Conservation (phyloP, 2,888 invertebrate species). For the Brenthis daphne region DNA sequence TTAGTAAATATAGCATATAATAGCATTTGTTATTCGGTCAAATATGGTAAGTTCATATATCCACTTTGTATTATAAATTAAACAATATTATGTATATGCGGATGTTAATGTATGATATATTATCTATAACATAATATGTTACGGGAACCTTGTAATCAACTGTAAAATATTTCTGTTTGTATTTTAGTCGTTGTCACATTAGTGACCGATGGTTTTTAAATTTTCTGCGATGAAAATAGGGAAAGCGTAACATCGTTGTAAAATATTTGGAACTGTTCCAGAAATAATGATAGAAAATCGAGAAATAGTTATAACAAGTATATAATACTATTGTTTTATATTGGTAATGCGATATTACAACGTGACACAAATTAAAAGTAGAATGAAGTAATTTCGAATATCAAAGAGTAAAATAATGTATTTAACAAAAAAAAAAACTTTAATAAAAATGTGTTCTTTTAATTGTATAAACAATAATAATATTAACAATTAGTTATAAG, state of each 20-base stretch:
- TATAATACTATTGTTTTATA: constrained; percentile 42
- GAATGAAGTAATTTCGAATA: neutral
- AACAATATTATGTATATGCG: no score
- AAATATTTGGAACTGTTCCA: constrained; percentile 73
- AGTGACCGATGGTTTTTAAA: constrained; percentile 81
- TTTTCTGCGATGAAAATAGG: constrained; percentile 81
- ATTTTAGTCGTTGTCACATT: constrained; percentile 77
- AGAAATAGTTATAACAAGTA: constrained; percentile 59
- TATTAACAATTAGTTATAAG: constrained; percentile 14
- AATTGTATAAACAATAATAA: constrained; percentile 10
- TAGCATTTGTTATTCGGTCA: no score
- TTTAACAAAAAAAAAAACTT: no score
- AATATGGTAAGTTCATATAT: no score
- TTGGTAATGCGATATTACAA: no score
- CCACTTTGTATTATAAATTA: no score
- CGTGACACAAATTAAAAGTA: no score
- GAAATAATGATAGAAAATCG: constrained; percentile 74
- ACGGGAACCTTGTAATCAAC: constrained; percentile 70
- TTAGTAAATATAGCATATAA: no score
- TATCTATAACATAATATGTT: constrained; percentile 11
- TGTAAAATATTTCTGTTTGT: constrained; percentile 78
- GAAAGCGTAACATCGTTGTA: constrained; percentile 78
- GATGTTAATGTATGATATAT: no score
- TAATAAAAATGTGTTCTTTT: neutral
- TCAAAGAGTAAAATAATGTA: no score